phyloP scores from a whole-genome alignment of 2,113 vertebrate genomes.

The Erpornis zantholeuca region DNA sequence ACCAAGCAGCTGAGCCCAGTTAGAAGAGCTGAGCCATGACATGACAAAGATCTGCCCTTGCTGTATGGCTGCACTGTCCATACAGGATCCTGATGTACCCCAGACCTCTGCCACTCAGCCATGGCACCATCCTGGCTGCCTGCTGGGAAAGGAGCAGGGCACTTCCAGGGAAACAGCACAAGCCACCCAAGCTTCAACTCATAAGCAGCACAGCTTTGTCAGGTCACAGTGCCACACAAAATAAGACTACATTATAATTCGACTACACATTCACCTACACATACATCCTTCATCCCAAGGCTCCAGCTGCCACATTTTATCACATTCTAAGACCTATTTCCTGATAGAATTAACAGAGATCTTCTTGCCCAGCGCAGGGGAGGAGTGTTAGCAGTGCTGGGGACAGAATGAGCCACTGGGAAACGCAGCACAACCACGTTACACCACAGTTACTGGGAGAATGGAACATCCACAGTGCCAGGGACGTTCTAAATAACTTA shows the following conservation, averaged over 20 bases:
- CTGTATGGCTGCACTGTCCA: not conserved
- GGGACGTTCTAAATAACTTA: not conserved
- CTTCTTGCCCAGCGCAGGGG: not conserved
- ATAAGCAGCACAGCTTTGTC: not conserved
- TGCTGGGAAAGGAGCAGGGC: not conserved
- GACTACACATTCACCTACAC: not conserved
- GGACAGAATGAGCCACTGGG: not conserved
- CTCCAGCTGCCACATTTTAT: not conserved
- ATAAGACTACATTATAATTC: not conserved
- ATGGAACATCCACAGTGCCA: not conserved
- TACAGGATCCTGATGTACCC: not conserved
- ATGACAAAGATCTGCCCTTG: not conserved
- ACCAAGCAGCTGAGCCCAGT: not conserved
- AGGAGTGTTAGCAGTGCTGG: not conserved
- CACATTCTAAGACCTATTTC: not conserved
- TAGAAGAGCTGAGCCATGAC: not conserved
- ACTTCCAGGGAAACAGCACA: not conserved
- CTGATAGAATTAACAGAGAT: not conserved
- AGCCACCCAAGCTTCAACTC: not conserved
- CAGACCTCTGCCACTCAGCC: not conserved
- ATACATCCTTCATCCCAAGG: not conserved
- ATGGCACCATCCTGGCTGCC: not conserved
- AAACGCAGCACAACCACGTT: not conserved
- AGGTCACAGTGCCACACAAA: not conserved
- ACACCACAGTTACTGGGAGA: not conserved